Evolutionary conservation across 1,140 invertebrate species (phyloP).

Genomic region (Eriocheir sinensis): DNA sequence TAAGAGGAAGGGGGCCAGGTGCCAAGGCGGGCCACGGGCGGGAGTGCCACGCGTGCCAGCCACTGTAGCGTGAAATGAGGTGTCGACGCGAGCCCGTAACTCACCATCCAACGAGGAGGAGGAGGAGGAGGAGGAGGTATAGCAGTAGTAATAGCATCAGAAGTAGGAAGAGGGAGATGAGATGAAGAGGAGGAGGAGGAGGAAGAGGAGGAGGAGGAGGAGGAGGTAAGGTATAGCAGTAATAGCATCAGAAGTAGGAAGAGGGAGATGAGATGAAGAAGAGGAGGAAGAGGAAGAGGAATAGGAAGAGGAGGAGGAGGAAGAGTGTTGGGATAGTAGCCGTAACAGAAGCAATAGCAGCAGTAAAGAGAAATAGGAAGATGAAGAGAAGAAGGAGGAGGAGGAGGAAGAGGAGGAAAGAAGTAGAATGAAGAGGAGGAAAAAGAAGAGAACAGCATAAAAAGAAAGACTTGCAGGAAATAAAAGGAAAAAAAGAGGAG

Average conservation of each 20-base stretch:
- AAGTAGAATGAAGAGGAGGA: not conserved
- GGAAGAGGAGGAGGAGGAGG: not conserved
- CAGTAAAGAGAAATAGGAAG: not conserved
- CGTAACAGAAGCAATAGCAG: not conserved
- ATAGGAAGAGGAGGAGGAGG: not conserved
- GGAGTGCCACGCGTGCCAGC: slow-evolving; percentile 61
- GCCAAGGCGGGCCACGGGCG: slow-evolving; percentile 43
- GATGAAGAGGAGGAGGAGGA: not conserved
- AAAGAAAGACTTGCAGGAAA: not conserved
- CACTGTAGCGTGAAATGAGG: slow-evolving; percentile 72
- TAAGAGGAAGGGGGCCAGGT: slow-evolving; percentile 29
- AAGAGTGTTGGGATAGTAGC: not conserved
- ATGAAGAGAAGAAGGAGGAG: not conserved
- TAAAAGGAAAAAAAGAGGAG: not conserved
- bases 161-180: not conserved
- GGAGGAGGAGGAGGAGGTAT: not conserved
- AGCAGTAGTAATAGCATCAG: no score
- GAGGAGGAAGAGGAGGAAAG: not conserved
- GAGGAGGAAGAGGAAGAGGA: not conserved
- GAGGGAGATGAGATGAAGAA: not conserved
- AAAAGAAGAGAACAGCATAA: not conserved
- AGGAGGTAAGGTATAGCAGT: not conserved
- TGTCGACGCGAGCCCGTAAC: slow-evolving; percentile 65
- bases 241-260: not conserved
- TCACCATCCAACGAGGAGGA: slow-evolving; percentile 58